These are phyloP conservation scores for Phytoseiulus persimilis DNA, from an alignment of 2,888 invertebrate genomes.

Conservation along the genomic window DNA sequence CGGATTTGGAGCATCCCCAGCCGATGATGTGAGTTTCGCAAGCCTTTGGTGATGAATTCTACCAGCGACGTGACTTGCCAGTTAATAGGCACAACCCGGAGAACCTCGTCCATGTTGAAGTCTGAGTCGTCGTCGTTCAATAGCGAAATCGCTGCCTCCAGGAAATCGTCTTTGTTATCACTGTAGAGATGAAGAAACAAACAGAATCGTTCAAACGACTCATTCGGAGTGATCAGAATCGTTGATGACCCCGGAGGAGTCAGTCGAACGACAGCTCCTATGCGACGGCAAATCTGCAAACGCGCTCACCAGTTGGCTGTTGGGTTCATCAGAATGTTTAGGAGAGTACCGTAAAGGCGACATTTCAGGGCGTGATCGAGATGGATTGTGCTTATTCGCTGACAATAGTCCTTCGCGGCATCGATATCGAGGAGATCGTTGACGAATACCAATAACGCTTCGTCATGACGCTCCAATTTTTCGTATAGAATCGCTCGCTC, in stretches of 20 bases:
- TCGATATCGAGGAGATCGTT: slow-evolving; percentile 53
- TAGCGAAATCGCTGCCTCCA: slow-evolving; percentile 1
- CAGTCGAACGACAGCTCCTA: too few relatives aligned
- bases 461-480: slow-evolving; percentile 55
- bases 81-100: slow-evolving; percentile 21
- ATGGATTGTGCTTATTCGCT: slow-evolving; percentile 47
- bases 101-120: slow-evolving; percentile 34
- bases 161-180: slow-evolving; percentile 16
- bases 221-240: too few relatives aligned
- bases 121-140: slow-evolving; percentile 32
- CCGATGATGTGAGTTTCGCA: slow-evolving; percentile 28
- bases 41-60: neutral
- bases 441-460: slow-evolving; percentile 54
- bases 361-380: slow-evolving; percentile 29
- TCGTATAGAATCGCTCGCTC: slow-evolving; percentile 53
- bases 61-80: slow-evolving; percentile 34
- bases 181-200: neutral
- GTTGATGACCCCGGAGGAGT: too few relatives aligned
- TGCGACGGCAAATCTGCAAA: too few relatives aligned
- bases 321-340: slow-evolving; percentile 29
- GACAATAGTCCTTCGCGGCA: slow-evolving; percentile 55
- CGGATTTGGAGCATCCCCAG: slow-evolving; percentile 35
- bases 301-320: slow-evolving; percentile 20
- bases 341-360: slow-evolving; percentile 19
- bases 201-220: neutral